A percentile compares a stretch with the other conserved stretches of the same genome.
These are phyloP conservation scores for Bettongia penicillata DNA, from an alignment of 2,113 vertebrate genomes.

Conservation along the genomic window DNA sequence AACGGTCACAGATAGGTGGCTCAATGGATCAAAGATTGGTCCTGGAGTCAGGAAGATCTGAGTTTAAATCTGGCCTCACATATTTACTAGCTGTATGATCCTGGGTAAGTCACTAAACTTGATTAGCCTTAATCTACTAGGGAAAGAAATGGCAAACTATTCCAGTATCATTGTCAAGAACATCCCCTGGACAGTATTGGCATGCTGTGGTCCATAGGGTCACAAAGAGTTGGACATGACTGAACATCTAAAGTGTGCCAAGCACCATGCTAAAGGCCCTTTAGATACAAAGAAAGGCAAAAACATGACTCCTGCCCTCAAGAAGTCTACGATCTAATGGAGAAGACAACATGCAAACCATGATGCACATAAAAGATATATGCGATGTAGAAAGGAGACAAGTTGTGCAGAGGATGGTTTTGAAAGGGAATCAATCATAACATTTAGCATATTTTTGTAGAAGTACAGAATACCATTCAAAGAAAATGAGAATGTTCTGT, in stretches of 20 bases:
- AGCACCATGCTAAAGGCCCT: background rate
- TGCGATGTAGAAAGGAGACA: background rate
- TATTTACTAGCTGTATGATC: background rate
- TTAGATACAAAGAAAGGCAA: background rate
- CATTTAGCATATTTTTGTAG: background rate
- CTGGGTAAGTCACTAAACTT: background rate
- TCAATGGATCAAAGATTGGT: background rate
- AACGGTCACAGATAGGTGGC: background rate
- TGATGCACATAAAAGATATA: background rate
- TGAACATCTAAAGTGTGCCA: background rate
- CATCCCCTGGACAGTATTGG: background rate
- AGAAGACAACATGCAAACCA: background rate
- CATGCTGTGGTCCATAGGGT: background rate
- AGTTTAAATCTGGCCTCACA: background rate
- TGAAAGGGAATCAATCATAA: background rate
- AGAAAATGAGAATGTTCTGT: conserved; percentile 38
- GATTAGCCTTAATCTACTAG: background rate
- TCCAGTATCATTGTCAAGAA: background rate
- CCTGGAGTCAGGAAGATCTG: background rate
- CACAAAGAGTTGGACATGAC: background rate
- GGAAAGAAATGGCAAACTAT: background rate
- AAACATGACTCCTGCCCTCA: background rate
- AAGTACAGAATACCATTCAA: conserved; percentile 14
- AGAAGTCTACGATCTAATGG: background rate
- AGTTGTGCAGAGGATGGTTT: background rate